Evolutionary conservation across 1,140 invertebrate genomes (phyloP), one percentile per base, ranked within the genome.

Genomic region (Anthonomus grandis): DNA sequence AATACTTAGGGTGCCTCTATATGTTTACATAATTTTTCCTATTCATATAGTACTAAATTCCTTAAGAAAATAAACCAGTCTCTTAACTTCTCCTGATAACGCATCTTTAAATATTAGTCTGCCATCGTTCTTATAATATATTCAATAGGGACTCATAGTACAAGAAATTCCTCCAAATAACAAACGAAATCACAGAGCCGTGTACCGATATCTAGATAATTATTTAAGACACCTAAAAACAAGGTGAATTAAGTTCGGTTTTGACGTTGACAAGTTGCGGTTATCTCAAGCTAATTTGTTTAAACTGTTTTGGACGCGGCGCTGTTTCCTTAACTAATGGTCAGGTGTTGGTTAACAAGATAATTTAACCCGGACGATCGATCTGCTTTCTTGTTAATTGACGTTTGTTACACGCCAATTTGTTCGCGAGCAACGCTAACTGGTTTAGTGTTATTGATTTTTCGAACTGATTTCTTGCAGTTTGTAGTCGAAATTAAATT

Each of bases 271-370:
- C 17, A 23, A 45, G 42, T 45, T 22, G 25, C 42, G 42, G 10
- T 45, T 45, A 45, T 45, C 42, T 45, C 42, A 23, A 24, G 15
- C 42, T 23, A 45, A 45, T 45, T 45, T 45, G 42, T 45, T 45
- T 45, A 45, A 45, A 45, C 42, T 45, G 42, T 45, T 45, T 45
- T 45, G 21, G 42, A 9, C n/a, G 42, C 42, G 42, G n/a, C 42
- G 42, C 21, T 12, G 2, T 45, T 45, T 23, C 42, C 18, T 6
- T 45, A 45, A 45, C 42, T 45, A 45, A 45, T 45, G 42, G 42
- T 24, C 21, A 42, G 42, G 42, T 45, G 42, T 45, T 21, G 42
- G 42, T 45, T 45, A 23, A 45, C 42, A 45, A 45, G 42, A 21
- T 45, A 45, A 45, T 45, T 45, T 45, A 45, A 23, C n/a, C 17